Evolutionary conservation across 2,113 vertebrate species (phyloP).

Genomic region (Dascyllus trimaculatus): DNA sequence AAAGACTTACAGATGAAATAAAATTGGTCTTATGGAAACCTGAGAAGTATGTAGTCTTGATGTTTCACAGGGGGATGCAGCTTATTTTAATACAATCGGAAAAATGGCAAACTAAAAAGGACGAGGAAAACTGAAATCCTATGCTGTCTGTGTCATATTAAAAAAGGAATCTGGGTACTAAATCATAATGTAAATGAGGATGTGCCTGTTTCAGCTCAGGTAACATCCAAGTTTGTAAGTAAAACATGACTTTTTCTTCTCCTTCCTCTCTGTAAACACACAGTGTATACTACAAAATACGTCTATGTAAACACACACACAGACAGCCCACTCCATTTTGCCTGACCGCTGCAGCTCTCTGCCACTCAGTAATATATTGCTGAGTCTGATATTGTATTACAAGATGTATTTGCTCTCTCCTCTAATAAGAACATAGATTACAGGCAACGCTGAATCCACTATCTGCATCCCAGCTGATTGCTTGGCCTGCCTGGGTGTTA

Average conservation of each 20-base stretch:
- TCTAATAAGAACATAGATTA: constrained; percentile 79
- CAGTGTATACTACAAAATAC: neutral
- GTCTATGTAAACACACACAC: constrained; percentile 2
- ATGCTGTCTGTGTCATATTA: neutral
- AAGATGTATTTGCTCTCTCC: constrained; percentile 71
- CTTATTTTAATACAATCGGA: too few species aligned
- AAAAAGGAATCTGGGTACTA: neutral
- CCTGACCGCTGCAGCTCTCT: constrained; percentile 31
- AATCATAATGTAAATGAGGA: neutral
- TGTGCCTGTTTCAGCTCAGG: neutral
- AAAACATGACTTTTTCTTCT: neutral
- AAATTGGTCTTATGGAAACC: too few species aligned
- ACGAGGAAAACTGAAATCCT: too few species aligned
- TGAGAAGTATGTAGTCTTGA: too few species aligned
- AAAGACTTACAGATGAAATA: too few species aligned
- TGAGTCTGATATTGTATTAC: constrained; percentile 68
- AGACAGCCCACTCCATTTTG: neutral
- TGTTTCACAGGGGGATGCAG: too few species aligned
- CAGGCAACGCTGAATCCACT: constrained; percentile 60
- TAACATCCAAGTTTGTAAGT: neutral
- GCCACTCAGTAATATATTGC: constrained; percentile 65
- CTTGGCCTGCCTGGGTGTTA: constrained; percentile 46
- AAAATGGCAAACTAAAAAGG: too few species aligned
- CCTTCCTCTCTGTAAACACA: neutral
- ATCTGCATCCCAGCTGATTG: constrained; percentile 60